Evolutionary conservation across 2,888 invertebrate genomes (phyloP).

Genomic region (Trissolcus brochymenae): DNA sequence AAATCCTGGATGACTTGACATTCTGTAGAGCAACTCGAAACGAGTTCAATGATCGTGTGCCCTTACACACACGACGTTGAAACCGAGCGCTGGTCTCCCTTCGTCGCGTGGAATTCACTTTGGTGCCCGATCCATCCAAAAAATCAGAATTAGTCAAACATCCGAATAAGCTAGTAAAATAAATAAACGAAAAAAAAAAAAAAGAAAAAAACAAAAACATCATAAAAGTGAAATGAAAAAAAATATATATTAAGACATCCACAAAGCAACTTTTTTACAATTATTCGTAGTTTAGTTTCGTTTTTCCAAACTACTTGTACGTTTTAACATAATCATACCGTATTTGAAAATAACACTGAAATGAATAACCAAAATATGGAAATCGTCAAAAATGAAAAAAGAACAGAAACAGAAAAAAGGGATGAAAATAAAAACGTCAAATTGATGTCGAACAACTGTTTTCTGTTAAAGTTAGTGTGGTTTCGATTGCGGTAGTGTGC

Average conservation of each 20-base stretch:
- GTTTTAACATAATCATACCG: conserved; percentile 46
- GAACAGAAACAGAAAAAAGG: neutral
- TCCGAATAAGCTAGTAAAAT: conserved; percentile 40
- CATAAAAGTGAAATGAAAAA: conserved; percentile 15
- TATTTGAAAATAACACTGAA: conserved; percentile 38
- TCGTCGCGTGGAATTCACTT: conserved; percentile 38
- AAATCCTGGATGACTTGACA: conserved; percentile 76
- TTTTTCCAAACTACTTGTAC: conserved; percentile 39
- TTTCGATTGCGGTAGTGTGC: conserved; percentile 44
- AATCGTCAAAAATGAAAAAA: conserved; percentile 12
- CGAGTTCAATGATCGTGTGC: conserved; percentile 67
- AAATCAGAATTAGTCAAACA: conserved; percentile 50
- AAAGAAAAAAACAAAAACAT: conserved; percentile 12
- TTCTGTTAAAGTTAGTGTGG: conserved; percentile 53
- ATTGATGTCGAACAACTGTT: conserved; percentile 42
- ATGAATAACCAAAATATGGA: conserved; percentile 36
- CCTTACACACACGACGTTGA: conserved; percentile 63
- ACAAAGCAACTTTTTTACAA: conserved; percentile 50
- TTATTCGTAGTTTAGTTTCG: conserved; percentile 53
- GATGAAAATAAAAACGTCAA: conserved; percentile 10
- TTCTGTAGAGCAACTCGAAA: conserved; percentile 65
- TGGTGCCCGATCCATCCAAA: conserved; percentile 51
- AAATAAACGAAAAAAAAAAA: conserved; percentile 29
- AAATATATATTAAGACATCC: conserved; percentile 48
- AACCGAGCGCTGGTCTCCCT: conserved; percentile 69